Evolutionary conservation across 2,888 invertebrate genomes (phyloP).

Genomic region (Oxystoma pomonae): DNA sequence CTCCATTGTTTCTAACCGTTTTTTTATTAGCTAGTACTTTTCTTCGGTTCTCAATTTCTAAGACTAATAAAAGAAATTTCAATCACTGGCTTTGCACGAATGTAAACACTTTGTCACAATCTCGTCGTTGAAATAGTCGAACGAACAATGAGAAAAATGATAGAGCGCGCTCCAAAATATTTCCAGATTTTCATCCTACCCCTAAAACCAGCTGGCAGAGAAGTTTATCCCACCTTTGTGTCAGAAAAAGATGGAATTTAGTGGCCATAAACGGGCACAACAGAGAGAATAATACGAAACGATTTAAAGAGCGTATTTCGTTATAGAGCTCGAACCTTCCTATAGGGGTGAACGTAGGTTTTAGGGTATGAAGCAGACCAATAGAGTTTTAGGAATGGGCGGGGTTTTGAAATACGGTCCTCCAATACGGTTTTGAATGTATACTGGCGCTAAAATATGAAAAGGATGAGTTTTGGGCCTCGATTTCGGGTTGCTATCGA

Average conservation of each 20-base stretch:
- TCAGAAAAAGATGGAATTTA: constrained; percentile 29
- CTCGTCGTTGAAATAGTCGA: constrained; percentile 37
- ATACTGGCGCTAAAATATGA: constrained; percentile 36
- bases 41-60: no score
- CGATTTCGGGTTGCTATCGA: constrained; percentile 19
- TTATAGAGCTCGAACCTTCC: constrained; percentile 42
- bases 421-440: constrained; percentile 52
- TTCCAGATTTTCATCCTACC: constrained; percentile 45
- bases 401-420: constrained; percentile 47
- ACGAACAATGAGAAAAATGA: constrained; percentile 48
- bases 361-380: constrained; percentile 46
- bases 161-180: constrained; percentile 47
- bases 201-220: constrained; percentile 39
- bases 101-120: constrained; percentile 28
- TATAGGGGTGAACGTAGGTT: constrained; percentile 49
- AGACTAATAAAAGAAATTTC: no score
- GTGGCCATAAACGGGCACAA: constrained; percentile 16
- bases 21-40: constrained; percentile 43
- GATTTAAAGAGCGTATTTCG: constrained; percentile 41
- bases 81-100: no score
- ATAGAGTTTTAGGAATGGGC: constrained; percentile 44
- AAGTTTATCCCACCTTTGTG: constrained; percentile 37
- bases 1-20: constrained; percentile 65
- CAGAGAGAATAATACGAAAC: constrained; percentile 19
- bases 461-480: constrained; percentile 24